phyloP scores from a whole-genome alignment of 2,888 invertebrate genomes.

The Octonoba sinensis region DNA sequence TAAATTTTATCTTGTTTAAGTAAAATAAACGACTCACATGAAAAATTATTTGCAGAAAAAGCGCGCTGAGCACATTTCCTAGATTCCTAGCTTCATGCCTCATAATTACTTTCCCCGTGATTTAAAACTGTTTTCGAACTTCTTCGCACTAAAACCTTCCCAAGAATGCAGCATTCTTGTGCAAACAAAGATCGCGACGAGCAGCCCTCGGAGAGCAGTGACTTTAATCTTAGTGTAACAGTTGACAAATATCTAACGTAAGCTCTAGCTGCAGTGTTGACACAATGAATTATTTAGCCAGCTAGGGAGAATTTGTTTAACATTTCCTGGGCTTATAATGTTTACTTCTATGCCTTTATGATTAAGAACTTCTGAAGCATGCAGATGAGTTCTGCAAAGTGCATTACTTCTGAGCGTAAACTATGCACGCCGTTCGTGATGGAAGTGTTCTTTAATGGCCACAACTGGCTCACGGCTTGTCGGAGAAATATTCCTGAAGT shows the following conservation, averaged over 20 bases:
- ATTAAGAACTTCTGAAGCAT: slow-evolving; percentile 48
- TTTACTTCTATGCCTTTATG: slow-evolving; percentile 48
- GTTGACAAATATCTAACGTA: slow-evolving; percentile 58
- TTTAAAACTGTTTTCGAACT: slow-evolving; percentile 46
- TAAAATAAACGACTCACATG: not conserved
- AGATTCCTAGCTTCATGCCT: slow-evolving; percentile 15
- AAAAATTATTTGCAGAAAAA: no score
- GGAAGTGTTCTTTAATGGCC: slow-evolving; percentile 17
- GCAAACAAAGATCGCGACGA: slow-evolving; percentile 32
- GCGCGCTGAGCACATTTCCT: not conserved
- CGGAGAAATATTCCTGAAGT: no score
- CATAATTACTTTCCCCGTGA: slow-evolving; percentile 50
- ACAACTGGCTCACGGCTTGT: no score
- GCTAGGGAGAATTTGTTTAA: slow-evolving; percentile 48
- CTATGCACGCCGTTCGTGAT: not conserved
- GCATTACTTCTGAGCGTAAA: slow-evolving; percentile 17
- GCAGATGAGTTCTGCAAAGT: slow-evolving; percentile 24
- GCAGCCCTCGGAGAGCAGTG: slow-evolving; percentile 22
- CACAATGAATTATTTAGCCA: slow-evolving; percentile 60
- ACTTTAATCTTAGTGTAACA: slow-evolving; percentile 59
- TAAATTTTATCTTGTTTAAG: not conserved
- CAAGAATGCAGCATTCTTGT: slow-evolving; percentile 46
- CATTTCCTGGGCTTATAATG: slow-evolving; percentile 44
- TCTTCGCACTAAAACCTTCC: slow-evolving; percentile 12
- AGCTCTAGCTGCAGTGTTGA: slow-evolving; percentile 43